phyloP scores from a whole-genome alignment of 1,140 invertebrate species.

The Drosophila kepulauana region DNA sequence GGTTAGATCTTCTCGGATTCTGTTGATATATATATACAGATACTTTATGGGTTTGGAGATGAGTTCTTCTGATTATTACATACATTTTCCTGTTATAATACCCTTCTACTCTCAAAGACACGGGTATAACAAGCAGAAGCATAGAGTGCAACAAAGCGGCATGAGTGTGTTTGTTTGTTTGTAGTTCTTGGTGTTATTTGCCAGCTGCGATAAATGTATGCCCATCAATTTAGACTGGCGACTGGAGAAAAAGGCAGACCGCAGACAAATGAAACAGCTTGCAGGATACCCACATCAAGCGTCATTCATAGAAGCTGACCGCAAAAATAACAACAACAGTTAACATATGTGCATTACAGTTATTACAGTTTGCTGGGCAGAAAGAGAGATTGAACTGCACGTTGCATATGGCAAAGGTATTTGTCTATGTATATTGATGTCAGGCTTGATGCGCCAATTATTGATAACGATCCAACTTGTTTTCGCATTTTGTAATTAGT shows the following conservation, averaged over 20 bases:
- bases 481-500: slow-evolving; percentile 35
- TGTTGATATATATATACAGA: too few species aligned
- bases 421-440: too few species aligned
- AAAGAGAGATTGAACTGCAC: background rate
- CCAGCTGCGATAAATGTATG: slow-evolving; percentile 30
- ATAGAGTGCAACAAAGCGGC: too few species aligned
- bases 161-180: too few species aligned
- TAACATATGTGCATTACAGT: slow-evolving; percentile 46
- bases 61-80: too few species aligned
- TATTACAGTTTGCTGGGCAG: slow-evolving; percentile 36
- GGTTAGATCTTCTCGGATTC: too few species aligned
- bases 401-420: too few species aligned
- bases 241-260: slow-evolving; percentile 9
- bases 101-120: too few species aligned
- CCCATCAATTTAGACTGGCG: slow-evolving; percentile 24
- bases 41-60: too few species aligned
- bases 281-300: slow-evolving; percentile 16
- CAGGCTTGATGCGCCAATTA: slow-evolving; percentile 21
- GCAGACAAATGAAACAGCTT: slow-evolving; percentile 6
- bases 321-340: slow-evolving; percentile 7
- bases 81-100: too few species aligned
- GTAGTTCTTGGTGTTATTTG: background rate
- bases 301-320: slow-evolving; percentile 35
- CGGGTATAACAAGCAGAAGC: too few species aligned
- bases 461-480: slow-evolving; percentile 13